Conservation (phyloP, 1,140 invertebrate species). For the Colletes gigas region DNA sequence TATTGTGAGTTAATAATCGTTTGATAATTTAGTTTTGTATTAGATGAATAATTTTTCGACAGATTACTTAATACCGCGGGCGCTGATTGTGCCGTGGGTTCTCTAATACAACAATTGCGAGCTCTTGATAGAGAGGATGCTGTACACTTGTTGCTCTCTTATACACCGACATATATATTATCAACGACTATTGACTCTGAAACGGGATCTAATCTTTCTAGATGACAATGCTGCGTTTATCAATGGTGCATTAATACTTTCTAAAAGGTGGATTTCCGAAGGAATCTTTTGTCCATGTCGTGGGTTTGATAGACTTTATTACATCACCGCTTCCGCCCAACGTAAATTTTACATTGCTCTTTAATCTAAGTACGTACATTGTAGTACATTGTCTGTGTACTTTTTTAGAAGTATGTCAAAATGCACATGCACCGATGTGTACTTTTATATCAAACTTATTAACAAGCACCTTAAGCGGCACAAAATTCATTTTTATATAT, state of each 20-base stretch:
- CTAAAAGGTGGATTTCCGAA: constrained; percentile 53
- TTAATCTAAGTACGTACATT: constrained; percentile 52
- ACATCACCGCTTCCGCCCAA: constrained; percentile 62
- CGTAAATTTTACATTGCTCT: constrained; percentile 52
- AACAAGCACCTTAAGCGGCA: constrained; percentile 33
- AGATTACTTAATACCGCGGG: constrained; percentile 76
- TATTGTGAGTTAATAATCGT: neutral
- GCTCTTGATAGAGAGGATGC: constrained; percentile 78
- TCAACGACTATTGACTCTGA: constrained; percentile 75
- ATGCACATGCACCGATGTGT: constrained; percentile 41
- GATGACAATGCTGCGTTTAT: constrained; percentile 76
- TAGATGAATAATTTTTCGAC: constrained; percentile 14
- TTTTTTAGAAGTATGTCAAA: constrained; percentile 29
- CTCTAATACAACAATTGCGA: constrained; percentile 73
- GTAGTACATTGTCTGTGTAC: constrained; percentile 35
- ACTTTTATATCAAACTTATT: constrained; percentile 42
- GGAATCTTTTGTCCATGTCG: constrained; percentile 15
- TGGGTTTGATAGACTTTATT: constrained; percentile 49
- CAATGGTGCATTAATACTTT: constrained; percentile 70
- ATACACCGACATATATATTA: constrained; percentile 75
- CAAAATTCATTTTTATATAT: constrained; percentile 36
- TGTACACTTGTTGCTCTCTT: constrained; percentile 74
- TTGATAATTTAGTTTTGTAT: neutral
- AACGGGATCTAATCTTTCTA: constrained; percentile 79
- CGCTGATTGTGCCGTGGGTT: constrained; percentile 74